Evolutionary conservation across 2,113 vertebrate species (phyloP), one percentile per base, ranked within the genome.

Genomic region (Petrocephalus microphthalmus): DNA sequence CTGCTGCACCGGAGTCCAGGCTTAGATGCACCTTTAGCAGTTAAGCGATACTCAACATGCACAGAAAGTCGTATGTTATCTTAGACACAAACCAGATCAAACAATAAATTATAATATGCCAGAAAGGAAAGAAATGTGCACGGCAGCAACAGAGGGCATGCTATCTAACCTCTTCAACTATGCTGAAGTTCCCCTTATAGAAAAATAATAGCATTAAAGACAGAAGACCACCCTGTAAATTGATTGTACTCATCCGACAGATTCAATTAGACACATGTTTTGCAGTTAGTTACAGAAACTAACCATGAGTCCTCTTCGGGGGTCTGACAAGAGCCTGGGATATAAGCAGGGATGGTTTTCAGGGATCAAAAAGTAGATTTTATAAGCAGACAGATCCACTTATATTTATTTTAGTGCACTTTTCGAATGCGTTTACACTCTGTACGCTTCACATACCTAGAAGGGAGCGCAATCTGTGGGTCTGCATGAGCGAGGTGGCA

Each of bases 121-220:
- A 17, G 37, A n/a, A 47, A 20, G 25, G 57, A 37, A 83, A 19
- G 54, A 74, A 83, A 45, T 13, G 17, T 52, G 71, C 1, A 1
- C 25, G 74, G 25, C 52, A 51, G 42, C 7, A 54, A 51, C 11
- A n/a, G 57, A 22, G 45, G n/a, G 47, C 54, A 84, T 52, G 71
- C 81, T 19, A 25, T 47, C 53, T 83, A 67, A 64, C 56, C 45
- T 42, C 8, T 47, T 64, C 47, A 89, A 85, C 57, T 42, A 71
- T 11, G 57, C 33, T 42, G 13, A 78, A 57, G 51, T 74, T 88
- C 89, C 42, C 13, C 47, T 78, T 74, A 88, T 78, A 89, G 89
- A 78, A 88, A 54, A 84, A 51, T 83, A 88, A 90, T 85, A 42
- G 33, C 67, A 88, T 88, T 88, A 86, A 88, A 78, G 51, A 64